Evolutionary conservation across 2,113 vertebrate species (phyloP).

Genomic region (Equus przewalskii): DNA sequence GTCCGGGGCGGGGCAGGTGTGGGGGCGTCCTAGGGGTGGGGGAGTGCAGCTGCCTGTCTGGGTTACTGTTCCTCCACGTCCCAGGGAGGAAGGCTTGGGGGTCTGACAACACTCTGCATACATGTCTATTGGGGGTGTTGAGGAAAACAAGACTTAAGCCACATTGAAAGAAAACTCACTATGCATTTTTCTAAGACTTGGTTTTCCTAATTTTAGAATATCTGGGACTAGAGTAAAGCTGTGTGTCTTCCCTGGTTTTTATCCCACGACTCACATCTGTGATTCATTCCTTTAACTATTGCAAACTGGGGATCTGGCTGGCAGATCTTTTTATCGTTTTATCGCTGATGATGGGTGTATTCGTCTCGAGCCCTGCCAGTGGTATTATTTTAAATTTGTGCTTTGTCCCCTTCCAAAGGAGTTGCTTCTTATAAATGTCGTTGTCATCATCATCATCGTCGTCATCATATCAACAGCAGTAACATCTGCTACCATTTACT

Average conservation of each 20-base stretch:
- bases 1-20: not conserved
- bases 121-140: not conserved
- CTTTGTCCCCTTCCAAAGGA: conserved; percentile 49
- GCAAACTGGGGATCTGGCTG: not conserved
- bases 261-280: not conserved
- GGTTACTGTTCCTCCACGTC: not conserved
- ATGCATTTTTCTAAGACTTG: not conserved
- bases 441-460: too few species aligned
- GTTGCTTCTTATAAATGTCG: not conserved
- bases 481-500: not conserved
- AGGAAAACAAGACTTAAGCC: not conserved
- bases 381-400: conserved; percentile 16
- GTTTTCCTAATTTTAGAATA: not conserved
- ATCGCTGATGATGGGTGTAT: not conserved
- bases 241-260: not conserved
- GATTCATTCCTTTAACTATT: not conserved
- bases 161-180: not conserved
- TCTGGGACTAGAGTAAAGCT: not conserved
- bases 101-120: not conserved
- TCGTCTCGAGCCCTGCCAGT: not conserved
- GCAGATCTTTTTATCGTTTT: not conserved
- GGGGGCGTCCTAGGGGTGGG: not conserved
- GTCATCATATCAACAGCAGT: not conserved
- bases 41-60: not conserved
- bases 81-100: not conserved